Conservation (phyloP, 2,888 invertebrate genomes). For the Pyrrhia umbra region DNA sequence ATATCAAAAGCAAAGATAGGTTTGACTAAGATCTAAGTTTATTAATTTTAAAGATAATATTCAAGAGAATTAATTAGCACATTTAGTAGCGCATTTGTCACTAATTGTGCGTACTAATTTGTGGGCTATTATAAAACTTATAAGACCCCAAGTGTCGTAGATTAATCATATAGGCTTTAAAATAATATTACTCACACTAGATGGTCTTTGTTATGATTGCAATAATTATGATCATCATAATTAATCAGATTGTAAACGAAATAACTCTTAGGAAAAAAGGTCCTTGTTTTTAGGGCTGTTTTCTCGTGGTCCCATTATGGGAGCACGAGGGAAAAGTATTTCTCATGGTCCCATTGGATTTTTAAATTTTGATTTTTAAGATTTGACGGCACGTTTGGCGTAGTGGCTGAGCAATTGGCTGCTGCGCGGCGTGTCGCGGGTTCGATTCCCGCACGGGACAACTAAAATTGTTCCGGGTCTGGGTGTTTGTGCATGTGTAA, state of each 20-base stretch:
- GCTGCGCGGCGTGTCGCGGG: too few relatives aligned
- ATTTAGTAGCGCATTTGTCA: conserved; percentile 26
- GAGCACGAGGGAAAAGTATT: too few relatives aligned
- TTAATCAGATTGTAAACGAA: neutral
- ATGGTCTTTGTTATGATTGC: neutral
- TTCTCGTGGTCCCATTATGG: too few relatives aligned
- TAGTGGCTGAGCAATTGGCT: too few relatives aligned
- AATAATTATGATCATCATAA: neutral
- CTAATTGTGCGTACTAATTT: conserved; percentile 36
- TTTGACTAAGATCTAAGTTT: neutral
- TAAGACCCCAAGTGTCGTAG: neutral
- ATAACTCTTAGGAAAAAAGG: neutral
- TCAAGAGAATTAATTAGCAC: conserved; percentile 16
- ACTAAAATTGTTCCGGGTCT: too few relatives aligned
- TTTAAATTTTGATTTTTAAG: too few relatives aligned
- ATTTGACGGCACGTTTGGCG: too few relatives aligned
- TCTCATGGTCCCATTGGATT: too few relatives aligned
- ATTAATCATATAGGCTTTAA: conserved; percentile 10
- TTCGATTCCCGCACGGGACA: too few relatives aligned
- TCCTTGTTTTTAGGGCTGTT: too few relatives aligned
- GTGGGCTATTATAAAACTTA: conserved; percentile 16
- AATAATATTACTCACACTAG: neutral
- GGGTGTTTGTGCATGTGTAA: too few relatives aligned
- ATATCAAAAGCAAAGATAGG: neutral
- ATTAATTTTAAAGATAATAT: too few relatives aligned